Conservation (phyloP, 2,113 vertebrate species). For the Amblyopsis rosae region DNA sequence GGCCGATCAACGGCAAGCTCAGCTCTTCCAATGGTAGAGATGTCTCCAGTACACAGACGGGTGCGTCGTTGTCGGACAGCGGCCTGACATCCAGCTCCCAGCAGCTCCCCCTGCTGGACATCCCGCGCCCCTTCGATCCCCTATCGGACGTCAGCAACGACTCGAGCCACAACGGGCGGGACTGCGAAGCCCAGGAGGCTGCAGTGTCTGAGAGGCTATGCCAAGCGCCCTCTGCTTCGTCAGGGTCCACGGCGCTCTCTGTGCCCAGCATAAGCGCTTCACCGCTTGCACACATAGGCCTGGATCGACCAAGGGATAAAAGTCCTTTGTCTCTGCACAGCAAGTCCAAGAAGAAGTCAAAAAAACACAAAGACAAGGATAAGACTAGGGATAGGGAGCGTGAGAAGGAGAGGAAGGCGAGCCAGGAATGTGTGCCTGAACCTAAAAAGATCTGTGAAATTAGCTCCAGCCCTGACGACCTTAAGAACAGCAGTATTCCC, state of each 20-base stretch:
- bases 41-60: slow-evolving; percentile 37
- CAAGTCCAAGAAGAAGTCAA: slow-evolving; percentile 90
- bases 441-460: slow-evolving; percentile 69
- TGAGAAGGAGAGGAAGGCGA: slow-evolving; percentile 62
- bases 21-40: slow-evolving; percentile 81
- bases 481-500: slow-evolving; percentile 70
- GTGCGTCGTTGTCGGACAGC: slow-evolving; percentile 42
- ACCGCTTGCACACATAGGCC: slow-evolving; percentile 49
- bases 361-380: slow-evolving; percentile 94
- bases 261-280: slow-evolving; percentile 28
- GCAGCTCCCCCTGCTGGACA: slow-evolving; percentile 77
- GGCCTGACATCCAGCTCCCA: slow-evolving; percentile 65
- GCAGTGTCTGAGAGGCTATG: slow-evolving; percentile 72
- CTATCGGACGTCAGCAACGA: slow-evolving; percentile 90
- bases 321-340: slow-evolving; percentile 66
- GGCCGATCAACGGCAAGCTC: slow-evolving; percentile 85
- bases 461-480: slow-evolving; percentile 65
- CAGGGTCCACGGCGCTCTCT: slow-evolving; percentile 25
- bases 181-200: slow-evolving; percentile 81
- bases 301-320: slow-evolving; percentile 53
- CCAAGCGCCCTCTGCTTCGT: slow-evolving; percentile 62
- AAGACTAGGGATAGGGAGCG: slow-evolving; percentile 79
- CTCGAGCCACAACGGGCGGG: slow-evolving; percentile 83
- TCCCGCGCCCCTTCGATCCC: slow-evolving; percentile 83
- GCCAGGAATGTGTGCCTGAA: slow-evolving; percentile 56